Conservation (phyloP, 2,797 vertebrate genomes). For the Lepus townsendii region DNA sequence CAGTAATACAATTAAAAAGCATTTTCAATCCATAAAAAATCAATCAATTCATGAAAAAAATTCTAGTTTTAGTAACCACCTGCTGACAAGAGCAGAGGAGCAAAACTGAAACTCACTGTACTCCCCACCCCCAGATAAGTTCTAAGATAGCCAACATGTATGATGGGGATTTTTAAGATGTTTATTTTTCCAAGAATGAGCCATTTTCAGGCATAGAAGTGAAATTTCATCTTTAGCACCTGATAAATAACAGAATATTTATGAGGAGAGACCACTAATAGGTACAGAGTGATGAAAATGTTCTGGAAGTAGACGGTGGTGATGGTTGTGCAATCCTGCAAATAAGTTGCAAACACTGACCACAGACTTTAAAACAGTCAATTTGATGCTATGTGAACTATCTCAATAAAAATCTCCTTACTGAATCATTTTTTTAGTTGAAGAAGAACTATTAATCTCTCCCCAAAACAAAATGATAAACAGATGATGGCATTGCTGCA, state of each 20-base stretch:
- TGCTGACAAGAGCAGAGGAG: slow-evolving; percentile 27
- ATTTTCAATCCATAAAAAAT: slow-evolving; percentile 19
- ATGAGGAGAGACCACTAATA: not conserved
- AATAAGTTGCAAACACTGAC: not conserved
- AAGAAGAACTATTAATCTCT: slow-evolving; percentile 29
- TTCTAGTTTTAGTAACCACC: slow-evolving; percentile 50
- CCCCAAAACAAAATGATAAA: slow-evolving; percentile 39
- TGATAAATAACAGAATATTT: not conserved
- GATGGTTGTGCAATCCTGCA: not conserved
- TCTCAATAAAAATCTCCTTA: not conserved
- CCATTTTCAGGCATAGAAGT: slow-evolving; percentile 42
- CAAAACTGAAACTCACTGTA: slow-evolving; percentile 1
- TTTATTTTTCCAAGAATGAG: not conserved
- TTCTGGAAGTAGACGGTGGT: not conserved
- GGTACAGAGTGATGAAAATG: not conserved
- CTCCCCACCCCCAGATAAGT: not conserved
- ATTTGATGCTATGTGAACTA: not conserved
- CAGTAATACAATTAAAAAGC: not conserved
- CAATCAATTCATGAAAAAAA: slow-evolving; percentile 47
- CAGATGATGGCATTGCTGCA: not conserved
- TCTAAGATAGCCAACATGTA: not conserved
- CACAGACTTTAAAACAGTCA: not conserved
- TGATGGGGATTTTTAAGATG: not conserved
- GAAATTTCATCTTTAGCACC: slow-evolving; percentile 42
- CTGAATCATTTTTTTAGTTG: not conserved